Evolutionary conservation across 2,888 invertebrate genomes (phyloP).

Genomic region (Stenodema calcarata): DNA sequence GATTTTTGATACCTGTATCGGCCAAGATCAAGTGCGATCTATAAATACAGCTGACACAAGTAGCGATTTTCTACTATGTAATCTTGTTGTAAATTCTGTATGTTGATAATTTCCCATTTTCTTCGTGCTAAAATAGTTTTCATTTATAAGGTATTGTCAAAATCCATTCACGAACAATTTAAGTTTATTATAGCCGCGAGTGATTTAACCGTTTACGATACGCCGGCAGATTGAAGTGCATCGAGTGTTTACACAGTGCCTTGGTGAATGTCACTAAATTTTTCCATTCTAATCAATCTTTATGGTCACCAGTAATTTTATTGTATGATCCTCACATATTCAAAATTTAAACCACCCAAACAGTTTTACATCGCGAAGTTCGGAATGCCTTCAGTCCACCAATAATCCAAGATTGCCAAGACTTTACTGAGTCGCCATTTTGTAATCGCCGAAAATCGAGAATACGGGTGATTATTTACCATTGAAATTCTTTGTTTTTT

Average conservation of each 20-base stretch:
- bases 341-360: not conserved
- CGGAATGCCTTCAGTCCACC: not conserved
- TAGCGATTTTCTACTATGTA: constrained; percentile 53
- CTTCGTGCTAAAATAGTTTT: not conserved
- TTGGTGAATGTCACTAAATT: constrained; percentile 47
- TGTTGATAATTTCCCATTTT: not conserved
- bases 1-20: not conserved
- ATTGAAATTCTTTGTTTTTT: not conserved
- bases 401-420: not conserved
- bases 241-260: constrained; percentile 58
- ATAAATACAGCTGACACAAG: constrained; percentile 50
- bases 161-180: not conserved
- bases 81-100: constrained; percentile 38
- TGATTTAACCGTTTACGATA: not conserved
- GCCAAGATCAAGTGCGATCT: constrained; percentile 34
- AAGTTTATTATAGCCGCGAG: not conserved
- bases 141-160: constrained; percentile 11
- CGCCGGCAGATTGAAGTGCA: constrained; percentile 42
- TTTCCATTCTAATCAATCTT: not conserved
- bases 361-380: not conserved
- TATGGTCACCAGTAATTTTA: not conserved
- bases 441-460: constrained; percentile 17
- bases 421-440: constrained; percentile 51
- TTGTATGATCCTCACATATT: not conserved
- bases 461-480: constrained; percentile 4